Conservation (phyloP, 1,140 invertebrate species). For the Ips nitidus region DNA sequence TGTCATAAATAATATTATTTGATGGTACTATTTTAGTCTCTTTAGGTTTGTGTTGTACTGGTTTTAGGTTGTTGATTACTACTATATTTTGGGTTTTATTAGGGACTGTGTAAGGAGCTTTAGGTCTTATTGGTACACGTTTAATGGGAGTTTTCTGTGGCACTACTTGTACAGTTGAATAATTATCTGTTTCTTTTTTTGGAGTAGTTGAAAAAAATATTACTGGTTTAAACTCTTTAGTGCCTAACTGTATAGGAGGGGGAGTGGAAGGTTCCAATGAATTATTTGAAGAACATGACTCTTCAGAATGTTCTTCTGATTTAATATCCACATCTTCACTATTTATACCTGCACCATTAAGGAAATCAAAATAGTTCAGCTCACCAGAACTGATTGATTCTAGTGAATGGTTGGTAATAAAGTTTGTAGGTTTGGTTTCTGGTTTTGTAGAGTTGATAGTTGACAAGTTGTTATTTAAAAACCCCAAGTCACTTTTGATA, state of each 20-base stretch:
- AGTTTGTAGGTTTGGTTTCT: neutral
- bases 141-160: constrained; percentile 32
- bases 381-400: neutral
- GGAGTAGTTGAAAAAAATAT: neutral
- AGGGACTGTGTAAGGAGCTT: constrained; percentile 32
- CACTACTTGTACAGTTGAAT: constrained; percentile 24
- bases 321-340: neutral
- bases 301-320: constrained; percentile 20
- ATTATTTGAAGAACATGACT: constrained; percentile 20
- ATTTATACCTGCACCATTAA: neutral
- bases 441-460: neutral
- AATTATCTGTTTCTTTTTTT: constrained; percentile 6
- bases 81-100: constrained; percentile 32
- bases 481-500: constrained; percentile 38
- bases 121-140: constrained; percentile 40
- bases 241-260: neutral
- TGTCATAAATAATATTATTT: constrained; percentile 45
- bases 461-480: constrained; percentile 31
- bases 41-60: constrained; percentile 7
- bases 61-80: constrained; percentile 37
- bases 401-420: neutral
- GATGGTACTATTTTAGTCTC: constrained; percentile 1
- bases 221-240: neutral
- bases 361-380: constrained; percentile 14
- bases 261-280: constrained; percentile 20